Evolutionary conservation across 23 tunicate species (phyloP), one percentile per base, ranked within the genome.

Genomic region (Trididemnum nubilum): DNA sequence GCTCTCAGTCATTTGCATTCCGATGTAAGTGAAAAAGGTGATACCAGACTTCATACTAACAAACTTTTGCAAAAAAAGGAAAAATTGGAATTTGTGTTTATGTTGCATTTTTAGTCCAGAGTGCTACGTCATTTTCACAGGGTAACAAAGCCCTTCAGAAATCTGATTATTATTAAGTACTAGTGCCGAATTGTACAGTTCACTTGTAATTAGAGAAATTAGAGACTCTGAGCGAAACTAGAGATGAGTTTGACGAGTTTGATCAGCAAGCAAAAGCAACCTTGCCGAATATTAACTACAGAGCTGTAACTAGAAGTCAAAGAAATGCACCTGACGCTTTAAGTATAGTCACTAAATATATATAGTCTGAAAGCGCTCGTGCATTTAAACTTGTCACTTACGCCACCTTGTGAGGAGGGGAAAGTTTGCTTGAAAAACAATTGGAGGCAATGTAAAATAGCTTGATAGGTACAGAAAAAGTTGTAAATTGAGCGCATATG

Each of bases 1-100:
- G 58, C 78, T 73, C 78, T 73, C 78, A 73, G 58, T 73, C 78
- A 73, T 73, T 37, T 73, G 57, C 58, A 73, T 34, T 37, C 57
- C 30, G 33, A 73, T 38, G 58, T 37, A 36, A 73, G 30, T 38
- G 78, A 73, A 34, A 73, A 73, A 58, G 78, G 78, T 73, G 78
- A 40, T 39, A 73, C 78, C 78, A 39, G 58, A 26, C 78, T 73
- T 37, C 78, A 39, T 37, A 30, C 78, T 73, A 36, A 38, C 57
- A 73, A 73, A 26, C 58, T 73, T 73, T 73, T 73, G 78, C 78
- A 73, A 73, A 73, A 73, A 73, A 15, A 37, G 58, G 58, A 73
- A 73, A 38, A 73, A 38, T 73, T 39, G 74, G 38, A 73, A 73
- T 73, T 73, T 38, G 78, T 73, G 57, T 38, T 73, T 38, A 73